These are phyloP conservation scores for Colistium nudipinnis DNA, from an alignment of 2,113 vertebrate genomes.

Conservation along the genomic window DNA sequence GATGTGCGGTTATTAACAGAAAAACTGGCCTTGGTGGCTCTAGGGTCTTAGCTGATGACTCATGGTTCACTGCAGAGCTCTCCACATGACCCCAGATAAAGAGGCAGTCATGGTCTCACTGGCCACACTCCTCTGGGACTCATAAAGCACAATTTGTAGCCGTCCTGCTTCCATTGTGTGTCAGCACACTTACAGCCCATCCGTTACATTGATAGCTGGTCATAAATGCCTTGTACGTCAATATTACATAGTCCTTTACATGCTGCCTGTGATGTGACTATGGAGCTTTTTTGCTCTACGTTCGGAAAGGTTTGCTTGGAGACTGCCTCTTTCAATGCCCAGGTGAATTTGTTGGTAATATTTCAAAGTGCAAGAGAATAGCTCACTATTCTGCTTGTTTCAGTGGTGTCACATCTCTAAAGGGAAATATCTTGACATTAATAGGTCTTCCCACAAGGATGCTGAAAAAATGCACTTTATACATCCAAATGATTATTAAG, in stretches of 20 bases:
- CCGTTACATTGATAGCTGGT: conserved; percentile 61
- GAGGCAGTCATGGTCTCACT: conserved; percentile 55
- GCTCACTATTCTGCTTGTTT: conserved; percentile 3
- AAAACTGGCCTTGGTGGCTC: conserved; percentile 22
- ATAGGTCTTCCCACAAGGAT: too few species aligned
- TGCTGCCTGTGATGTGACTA: conserved; percentile 5
- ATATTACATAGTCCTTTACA: conserved; percentile 31
- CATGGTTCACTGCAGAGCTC: conserved; percentile 58
- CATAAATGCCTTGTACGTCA: conserved; percentile 65
- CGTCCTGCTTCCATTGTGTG: conserved; percentile 66
- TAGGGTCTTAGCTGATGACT: conserved; percentile 53
- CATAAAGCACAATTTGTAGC: conserved; percentile 64
- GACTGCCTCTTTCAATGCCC: neutral
- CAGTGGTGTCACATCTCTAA: neutral
- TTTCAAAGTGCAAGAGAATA: too few species aligned
- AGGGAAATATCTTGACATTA: neutral
- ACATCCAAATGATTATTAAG: too few species aligned
- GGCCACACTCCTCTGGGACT: conserved; percentile 55
- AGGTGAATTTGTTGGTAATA: neutral
- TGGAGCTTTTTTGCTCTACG: conserved; percentile 5
- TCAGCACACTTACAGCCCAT: conserved; percentile 66
- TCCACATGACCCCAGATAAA: conserved; percentile 60
- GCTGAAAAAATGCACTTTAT: too few species aligned
- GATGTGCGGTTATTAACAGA: conserved; percentile 35
- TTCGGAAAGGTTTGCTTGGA: conserved; percentile 4